Base-by-base conservation (phyloP, 2,888 invertebrate species). In the Gonocerus acuteangulatus region DNA sequence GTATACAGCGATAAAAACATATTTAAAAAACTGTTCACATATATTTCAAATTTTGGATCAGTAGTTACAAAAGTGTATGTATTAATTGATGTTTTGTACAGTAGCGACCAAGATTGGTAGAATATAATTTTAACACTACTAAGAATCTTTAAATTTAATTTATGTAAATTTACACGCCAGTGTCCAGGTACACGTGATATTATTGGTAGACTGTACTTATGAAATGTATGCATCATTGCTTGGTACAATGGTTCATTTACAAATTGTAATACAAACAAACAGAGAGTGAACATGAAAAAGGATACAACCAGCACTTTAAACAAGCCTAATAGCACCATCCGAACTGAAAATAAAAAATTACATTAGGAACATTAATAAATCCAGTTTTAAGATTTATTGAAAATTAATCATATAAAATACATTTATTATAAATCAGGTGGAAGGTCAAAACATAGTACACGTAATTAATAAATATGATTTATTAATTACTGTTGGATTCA, bases 231-330 rank as follows among this genome's bases (percentile, higher is more conserved):
- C 47, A 45, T 48, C 2, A 60, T 27, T 15, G 22, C 27, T 15
- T 34, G 60, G 57, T 65, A 60, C 3, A 47, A 22, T 16, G 63
- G 60, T 23, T 63, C 62, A 22, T 63, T 60, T 21, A 65, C 27
- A 4, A 60, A 27, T 19, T 47, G 42, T 18, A 57, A 48, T 7
- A 51, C 27, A 19, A 63, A 48, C 32, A 65, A 34, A 23, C 49
- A 59, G 11, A 60, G 36, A 13, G 32, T 18, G 42, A 63, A 58
- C 3, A 56, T 39, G 18, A 56, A 42, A 2, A 60, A 21, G 15
- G 52, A 44, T 13, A 47, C 21, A 6, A 56, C 13, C 6, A 61
- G 21, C 16, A 64, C 36, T 16, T 58, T 64, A 13, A 62, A 27
- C 11, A 64, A 15, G 11, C 56, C 39, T 6, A 48, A 49, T 11